A percentile compares a stretch with the other conserved stretches of the same genome.
phyloP scores from a whole-genome alignment of 1,140 invertebrate species.

The Arctopsyche grandis region DNA sequence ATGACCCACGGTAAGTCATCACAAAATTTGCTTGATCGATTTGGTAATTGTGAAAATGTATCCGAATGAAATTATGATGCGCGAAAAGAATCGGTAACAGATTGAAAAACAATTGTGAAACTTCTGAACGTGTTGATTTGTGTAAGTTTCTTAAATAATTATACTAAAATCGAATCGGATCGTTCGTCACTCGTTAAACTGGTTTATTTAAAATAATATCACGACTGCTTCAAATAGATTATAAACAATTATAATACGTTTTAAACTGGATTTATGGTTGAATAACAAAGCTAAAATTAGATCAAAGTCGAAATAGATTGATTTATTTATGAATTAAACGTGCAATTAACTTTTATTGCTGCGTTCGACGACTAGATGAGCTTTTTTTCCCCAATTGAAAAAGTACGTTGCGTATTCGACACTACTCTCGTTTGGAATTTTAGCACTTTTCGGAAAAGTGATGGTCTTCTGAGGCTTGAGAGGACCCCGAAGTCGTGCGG shows the following conservation, averaged over 20 bases:
- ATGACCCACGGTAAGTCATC: slow-evolving; percentile 8
- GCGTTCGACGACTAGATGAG: too few species aligned
- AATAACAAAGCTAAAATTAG: slow-evolving; percentile 9
- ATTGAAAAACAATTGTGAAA: not conserved
- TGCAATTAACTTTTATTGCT: too few species aligned
- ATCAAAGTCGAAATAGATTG: not conserved
- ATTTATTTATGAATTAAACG: too few species aligned
- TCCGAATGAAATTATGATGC: too few species aligned
- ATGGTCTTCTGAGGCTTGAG: too few species aligned
- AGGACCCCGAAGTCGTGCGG: not conserved
- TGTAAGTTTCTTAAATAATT: not conserved
- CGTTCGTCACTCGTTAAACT: slow-evolving; percentile 13
- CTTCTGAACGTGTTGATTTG: not conserved
- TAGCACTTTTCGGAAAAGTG: too few species aligned
- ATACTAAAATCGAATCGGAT: slow-evolving; percentile 18
- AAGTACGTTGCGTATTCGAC: too few species aligned
- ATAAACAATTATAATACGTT: not conserved
- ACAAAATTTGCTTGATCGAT: not conserved
- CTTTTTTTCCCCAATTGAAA: too few species aligned
- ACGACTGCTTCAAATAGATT: not conserved
- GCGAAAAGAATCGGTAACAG: too few species aligned
- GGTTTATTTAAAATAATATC: slow-evolving; percentile 9
- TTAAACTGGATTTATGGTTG: not conserved
- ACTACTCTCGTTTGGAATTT: too few species aligned
- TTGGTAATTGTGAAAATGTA: too few species aligned